A percentile compares a stretch with the other conserved stretches of the same genome.
These are phyloP conservation scores for Nycticryphes semicollaris DNA, from an alignment of 2,113 vertebrate genomes.

Conservation along the genomic window DNA sequence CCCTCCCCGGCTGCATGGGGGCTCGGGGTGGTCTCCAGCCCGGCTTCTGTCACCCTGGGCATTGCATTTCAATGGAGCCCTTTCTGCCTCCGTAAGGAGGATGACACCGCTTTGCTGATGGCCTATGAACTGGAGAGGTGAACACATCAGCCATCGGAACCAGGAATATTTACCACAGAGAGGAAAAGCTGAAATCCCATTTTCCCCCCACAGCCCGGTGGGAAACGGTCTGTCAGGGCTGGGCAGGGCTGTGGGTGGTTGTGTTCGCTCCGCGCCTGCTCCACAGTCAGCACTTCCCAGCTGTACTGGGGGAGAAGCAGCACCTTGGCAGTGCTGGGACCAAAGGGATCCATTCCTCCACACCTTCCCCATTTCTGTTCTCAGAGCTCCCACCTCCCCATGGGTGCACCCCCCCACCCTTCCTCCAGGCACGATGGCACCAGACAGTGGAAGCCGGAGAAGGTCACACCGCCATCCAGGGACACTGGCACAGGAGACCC, in stretches of 20 bases:
- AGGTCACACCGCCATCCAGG: neutral
- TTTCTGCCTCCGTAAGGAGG: slow-evolving; percentile 49
- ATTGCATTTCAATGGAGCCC: slow-evolving; percentile 4
- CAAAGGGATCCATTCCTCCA: neutral
- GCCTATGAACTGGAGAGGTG: slow-evolving; percentile 63
- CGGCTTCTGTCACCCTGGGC: neutral
- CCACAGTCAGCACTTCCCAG: neutral
- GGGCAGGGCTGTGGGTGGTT: neutral
- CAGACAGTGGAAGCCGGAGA: neutral
- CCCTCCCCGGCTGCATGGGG: neutral
- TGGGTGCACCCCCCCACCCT: neutral
- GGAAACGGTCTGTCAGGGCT: slow-evolving; percentile 33
- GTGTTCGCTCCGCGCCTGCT: neutral
- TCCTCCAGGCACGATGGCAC: neutral
- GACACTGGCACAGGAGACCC: neutral
- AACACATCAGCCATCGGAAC: slow-evolving; percentile 43
- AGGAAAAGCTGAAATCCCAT: slow-evolving; percentile 57
- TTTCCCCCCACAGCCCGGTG: neutral
- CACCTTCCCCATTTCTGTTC: neutral
- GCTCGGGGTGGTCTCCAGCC: neutral
- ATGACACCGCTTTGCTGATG: slow-evolving; percentile 34
- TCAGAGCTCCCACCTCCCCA: neutral
- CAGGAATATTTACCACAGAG: slow-evolving; percentile 58
- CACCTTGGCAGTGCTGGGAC: neutral
- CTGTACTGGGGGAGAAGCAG: neutral